Evolutionary conservation across 2,113 vertebrate genomes (phyloP).

Genomic region (Melierax canorus): DNA sequence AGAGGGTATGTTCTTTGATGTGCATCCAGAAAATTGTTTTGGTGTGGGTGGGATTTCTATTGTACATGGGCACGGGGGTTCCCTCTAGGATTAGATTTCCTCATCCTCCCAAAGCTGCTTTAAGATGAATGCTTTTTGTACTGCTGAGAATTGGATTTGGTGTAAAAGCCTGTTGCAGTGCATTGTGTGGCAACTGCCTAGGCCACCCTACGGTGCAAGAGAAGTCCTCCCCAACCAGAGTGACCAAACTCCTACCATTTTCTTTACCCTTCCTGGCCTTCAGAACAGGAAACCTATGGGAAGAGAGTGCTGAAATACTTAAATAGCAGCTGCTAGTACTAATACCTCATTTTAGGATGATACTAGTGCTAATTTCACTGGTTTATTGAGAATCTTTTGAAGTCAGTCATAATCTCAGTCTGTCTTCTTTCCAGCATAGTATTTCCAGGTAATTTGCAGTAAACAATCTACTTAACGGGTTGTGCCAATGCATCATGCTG

Average conservation of each 20-base stretch:
- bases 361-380: background rate
- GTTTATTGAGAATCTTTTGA: background rate
- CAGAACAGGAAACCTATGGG: background rate
- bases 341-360: background rate
- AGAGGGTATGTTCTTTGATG: background rate
- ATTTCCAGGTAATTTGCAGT: background rate
- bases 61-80: background rate
- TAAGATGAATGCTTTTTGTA: constrained; percentile 21
- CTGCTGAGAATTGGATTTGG: constrained; percentile 18
- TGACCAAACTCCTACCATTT: background rate
- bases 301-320: background rate
- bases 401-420: background rate
- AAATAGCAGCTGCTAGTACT: background rate
- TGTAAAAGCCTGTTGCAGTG: background rate
- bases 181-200: background rate
- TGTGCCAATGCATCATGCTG: background rate
- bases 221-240: background rate
- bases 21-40: constrained; percentile 29
- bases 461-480: background rate
- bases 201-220: rapidly evolving
- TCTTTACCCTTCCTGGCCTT: background rate
- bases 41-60: constrained; percentile 35
- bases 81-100: constrained; percentile 26
- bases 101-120: constrained; percentile 44
- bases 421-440: background rate